Conservation (phyloP, 2,888 invertebrate species). For the Hirtodrosophila histrioides region DNA sequence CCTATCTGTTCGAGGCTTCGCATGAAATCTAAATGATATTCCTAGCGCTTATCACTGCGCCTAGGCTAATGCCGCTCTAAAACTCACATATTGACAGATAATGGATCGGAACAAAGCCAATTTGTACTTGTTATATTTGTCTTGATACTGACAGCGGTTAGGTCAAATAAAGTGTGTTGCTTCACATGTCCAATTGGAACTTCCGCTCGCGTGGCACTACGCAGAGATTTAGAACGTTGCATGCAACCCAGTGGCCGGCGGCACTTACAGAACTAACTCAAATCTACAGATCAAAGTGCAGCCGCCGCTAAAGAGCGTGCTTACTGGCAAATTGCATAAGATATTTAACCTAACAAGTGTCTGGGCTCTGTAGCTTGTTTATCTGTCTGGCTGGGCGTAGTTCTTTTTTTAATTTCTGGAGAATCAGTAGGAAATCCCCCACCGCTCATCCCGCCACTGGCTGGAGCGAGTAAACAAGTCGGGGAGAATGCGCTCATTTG, state of each 20-base stretch:
- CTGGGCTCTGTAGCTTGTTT: constrained; percentile 19
- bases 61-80: constrained; percentile 25
- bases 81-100: constrained; percentile 54
- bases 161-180: constrained; percentile 9
- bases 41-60: constrained; percentile 48
- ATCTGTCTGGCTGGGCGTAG: constrained; percentile 4
- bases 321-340: constrained; percentile 19
- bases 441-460: constrained; percentile 4
- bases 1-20: constrained; percentile 31
- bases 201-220: constrained; percentile 60
- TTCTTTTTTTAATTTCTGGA: constrained; percentile 8
- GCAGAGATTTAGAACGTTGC: constrained; percentile 3
- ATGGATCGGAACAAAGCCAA: constrained; percentile 63
- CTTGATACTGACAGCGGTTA: constrained; percentile 6
- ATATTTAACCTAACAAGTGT: constrained; percentile 18
- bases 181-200: constrained; percentile 29
- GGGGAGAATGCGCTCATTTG: constrained; percentile 59
- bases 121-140: constrained; percentile 48
- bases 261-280: not conserved
- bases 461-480: constrained; percentile 44
- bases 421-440: constrained; percentile 1
- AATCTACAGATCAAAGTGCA: constrained; percentile 34
- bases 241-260: constrained; percentile 10
- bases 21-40: constrained; percentile 40
- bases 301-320: constrained; percentile 1